phyloP scores from a whole-genome alignment of 2,888 invertebrate species.

The Pycnomerus fuliginosus region DNA sequence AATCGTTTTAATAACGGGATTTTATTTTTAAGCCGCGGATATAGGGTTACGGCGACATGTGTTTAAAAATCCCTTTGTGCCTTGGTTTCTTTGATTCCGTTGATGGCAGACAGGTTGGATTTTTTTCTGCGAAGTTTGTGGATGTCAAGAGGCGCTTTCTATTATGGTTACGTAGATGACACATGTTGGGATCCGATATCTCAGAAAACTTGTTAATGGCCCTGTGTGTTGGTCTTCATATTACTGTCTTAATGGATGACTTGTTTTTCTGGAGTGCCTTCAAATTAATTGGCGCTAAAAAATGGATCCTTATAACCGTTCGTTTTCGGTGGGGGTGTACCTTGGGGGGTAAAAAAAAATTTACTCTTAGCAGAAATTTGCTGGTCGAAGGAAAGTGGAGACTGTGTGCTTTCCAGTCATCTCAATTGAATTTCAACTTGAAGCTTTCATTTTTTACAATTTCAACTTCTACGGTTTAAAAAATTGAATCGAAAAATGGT shows the following conservation, averaged over 20 bases:
- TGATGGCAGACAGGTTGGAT: constrained; percentile 13
- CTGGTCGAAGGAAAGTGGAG: too few relatives aligned
- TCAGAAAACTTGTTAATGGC: constrained; percentile 44
- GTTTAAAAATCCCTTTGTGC: too few relatives aligned
- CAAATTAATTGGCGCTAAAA: constrained; percentile 46
- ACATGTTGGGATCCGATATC: constrained; percentile 42
- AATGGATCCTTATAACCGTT: constrained; percentile 20
- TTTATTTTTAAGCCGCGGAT: too few relatives aligned
- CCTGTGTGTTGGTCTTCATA: constrained; percentile 44
- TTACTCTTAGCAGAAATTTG: too few relatives aligned
- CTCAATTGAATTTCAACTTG: too few relatives aligned
- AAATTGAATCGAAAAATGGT: too few relatives aligned
- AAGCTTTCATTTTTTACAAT: too few relatives aligned
- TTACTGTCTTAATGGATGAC: constrained; percentile 50
- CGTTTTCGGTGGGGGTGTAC: constrained; percentile 14
- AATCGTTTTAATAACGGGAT: too few relatives aligned
- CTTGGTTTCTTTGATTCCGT: constrained; percentile 9
- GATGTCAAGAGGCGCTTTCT: constrained; percentile 10
- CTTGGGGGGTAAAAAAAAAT: too few relatives aligned
- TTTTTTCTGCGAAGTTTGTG: constrained; percentile 5
- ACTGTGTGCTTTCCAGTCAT: too few relatives aligned
- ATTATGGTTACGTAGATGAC: constrained; percentile 16
- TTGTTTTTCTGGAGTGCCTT: constrained; percentile 50
- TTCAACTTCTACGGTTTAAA: too few relatives aligned
- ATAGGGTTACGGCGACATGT: too few relatives aligned